These are phyloP conservation scores for Melanotaenia duboulayi DNA, from an alignment of 2,113 vertebrate genomes.

Conservation along the genomic window DNA sequence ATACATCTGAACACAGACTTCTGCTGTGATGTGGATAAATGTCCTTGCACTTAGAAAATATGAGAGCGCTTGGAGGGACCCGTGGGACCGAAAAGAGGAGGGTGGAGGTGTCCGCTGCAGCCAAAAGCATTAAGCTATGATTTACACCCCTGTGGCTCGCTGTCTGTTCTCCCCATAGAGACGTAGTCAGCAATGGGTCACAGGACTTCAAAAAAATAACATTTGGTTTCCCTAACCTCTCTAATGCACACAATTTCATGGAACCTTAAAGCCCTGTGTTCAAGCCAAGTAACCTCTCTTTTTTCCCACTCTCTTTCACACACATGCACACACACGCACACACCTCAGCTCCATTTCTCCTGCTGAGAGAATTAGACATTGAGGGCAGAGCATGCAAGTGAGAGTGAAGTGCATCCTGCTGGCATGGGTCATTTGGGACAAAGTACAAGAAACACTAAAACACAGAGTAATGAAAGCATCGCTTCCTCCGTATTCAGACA, in stretches of 20 bases:
- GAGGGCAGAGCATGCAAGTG: slow-evolving; percentile 36
- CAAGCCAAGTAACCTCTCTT: slow-evolving; percentile 47
- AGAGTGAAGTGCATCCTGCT: slow-evolving; percentile 53
- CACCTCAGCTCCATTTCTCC: slow-evolving; percentile 33
- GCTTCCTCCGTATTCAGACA: slow-evolving; percentile 49
- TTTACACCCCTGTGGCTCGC: slow-evolving; percentile 79
- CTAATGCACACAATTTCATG: slow-evolving; percentile 77
- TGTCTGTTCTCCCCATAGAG: slow-evolving; percentile 75
- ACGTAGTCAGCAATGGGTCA: slow-evolving; percentile 73
- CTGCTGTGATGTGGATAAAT: slow-evolving; percentile 60
- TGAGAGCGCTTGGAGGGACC: slow-evolving; percentile 49
- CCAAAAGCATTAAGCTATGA: slow-evolving; percentile 82
- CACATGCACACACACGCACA: slow-evolving; percentile 19
- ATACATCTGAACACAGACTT: slow-evolving; percentile 43
- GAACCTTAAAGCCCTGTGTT: slow-evolving; percentile 71
- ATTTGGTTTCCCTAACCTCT: slow-evolving; percentile 82
- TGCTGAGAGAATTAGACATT: slow-evolving; percentile 26
- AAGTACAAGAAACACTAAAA: slow-evolving; percentile 57
- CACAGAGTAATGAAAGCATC: slow-evolving; percentile 43
- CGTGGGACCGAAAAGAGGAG: slow-evolving; percentile 36
- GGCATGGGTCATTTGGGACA: slow-evolving; percentile 60
- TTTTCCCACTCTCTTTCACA: not conserved
- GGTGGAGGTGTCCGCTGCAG: slow-evolving; percentile 73
- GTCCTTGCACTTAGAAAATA: slow-evolving; percentile 57
- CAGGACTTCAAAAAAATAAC: slow-evolving; percentile 81